Conservation (phyloP, 2,797 vertebrate genomes). For the Ispidina picta region DNA sequence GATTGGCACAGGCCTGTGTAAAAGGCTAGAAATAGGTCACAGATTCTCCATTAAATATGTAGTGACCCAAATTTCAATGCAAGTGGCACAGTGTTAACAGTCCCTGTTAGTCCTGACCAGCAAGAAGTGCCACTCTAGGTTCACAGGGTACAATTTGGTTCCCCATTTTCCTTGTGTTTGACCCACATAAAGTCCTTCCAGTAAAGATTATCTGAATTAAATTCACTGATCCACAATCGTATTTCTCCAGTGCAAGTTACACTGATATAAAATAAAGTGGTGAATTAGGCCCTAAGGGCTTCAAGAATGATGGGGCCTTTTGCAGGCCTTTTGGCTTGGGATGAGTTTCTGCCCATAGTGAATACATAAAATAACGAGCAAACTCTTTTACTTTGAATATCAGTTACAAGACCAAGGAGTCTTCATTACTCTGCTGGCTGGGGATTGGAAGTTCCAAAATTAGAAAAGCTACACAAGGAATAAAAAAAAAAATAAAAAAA, state of each 20-base stretch:
- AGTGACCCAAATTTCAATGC: conserved; percentile 27
- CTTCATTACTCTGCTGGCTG: conserved; percentile 47
- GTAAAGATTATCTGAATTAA: conserved; percentile 55
- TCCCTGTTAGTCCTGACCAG: neutral
- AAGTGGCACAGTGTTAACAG: neutral
- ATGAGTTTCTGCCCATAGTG: conserved; percentile 45
- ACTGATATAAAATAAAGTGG: conserved; percentile 46
- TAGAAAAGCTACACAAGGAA: conserved; percentile 48
- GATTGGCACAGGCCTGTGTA: neutral
- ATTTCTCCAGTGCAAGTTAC: conserved; percentile 51
- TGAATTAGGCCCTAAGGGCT: conserved; percentile 43
- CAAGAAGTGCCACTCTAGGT: neutral
- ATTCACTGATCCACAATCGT: conserved; percentile 22
- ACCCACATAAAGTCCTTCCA: conserved; percentile 53
- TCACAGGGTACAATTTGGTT: neutral
- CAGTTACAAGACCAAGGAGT: conserved; percentile 22
- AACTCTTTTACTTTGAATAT: conserved; percentile 56
- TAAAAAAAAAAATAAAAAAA: neutral
- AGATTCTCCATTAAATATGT: neutral
- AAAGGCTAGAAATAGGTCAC: conserved; percentile 43
- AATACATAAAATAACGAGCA: conserved; percentile 64
- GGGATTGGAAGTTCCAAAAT: conserved; percentile 50
- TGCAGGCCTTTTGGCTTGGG: conserved; percentile 23
- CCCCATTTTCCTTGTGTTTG: conserved; percentile 8
- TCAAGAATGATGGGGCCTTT: conserved; percentile 31